Evolutionary conservation across 2,888 invertebrate species (phyloP).

Genomic region (Ochropacha duplaris): DNA sequence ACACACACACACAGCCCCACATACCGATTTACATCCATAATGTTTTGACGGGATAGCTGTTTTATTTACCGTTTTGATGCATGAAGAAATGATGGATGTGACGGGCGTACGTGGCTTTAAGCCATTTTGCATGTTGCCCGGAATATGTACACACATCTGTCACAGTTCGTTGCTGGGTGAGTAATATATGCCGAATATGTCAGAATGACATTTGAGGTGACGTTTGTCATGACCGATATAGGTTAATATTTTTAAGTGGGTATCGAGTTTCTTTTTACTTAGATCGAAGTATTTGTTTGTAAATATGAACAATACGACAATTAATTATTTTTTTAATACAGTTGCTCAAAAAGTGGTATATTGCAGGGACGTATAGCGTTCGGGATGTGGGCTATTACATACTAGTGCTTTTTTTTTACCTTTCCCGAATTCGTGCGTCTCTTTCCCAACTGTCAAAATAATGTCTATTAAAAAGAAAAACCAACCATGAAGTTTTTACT

Average conservation of each 20-base stretch:
- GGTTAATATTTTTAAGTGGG: neutral
- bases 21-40: neutral
- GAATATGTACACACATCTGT: constrained; percentile 26
- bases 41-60: neutral
- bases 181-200: constrained; percentile 11
- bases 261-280: neutral
- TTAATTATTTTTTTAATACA: too few relatives aligned
- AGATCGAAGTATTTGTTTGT: neutral
- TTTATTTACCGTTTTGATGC: constrained; percentile 16
- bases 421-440: too few relatives aligned
- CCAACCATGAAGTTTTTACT: too few relatives aligned
- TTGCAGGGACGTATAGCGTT: too few relatives aligned
- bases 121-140: constrained; percentile 16
- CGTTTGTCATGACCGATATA: neutral
- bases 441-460: too few relatives aligned
- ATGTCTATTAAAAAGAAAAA: too few relatives aligned
- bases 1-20: neutral
- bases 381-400: too few relatives aligned
- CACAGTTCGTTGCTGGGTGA: constrained; percentile 6
- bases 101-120: constrained; percentile 10
- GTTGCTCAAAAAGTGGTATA: too few relatives aligned
- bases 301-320: too few relatives aligned
- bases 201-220: neutral
- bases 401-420: too few relatives aligned
- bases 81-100: constrained; percentile 22